Evolutionary conservation across 2,113 vertebrate genomes (phyloP), one percentile per base, ranked within the genome.

Genomic region (Anarrhichthys ocellatus): DNA sequence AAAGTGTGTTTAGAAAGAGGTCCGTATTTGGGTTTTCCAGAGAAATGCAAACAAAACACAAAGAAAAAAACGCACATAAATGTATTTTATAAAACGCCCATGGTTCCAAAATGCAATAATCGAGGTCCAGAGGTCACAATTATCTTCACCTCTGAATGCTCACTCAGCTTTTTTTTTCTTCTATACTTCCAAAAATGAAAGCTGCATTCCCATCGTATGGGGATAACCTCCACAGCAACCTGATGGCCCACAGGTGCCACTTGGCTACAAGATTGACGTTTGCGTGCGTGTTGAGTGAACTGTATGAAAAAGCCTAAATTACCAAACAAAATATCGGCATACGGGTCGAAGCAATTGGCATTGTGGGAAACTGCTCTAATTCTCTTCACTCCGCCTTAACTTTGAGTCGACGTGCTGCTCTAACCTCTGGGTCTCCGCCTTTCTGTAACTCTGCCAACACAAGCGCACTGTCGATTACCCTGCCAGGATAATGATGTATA

Each of bases 401-500:
- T 76, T 48, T 38, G 71, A 54, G 34, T 61, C 29, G 10, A 59
- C 6, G 58, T 52, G 54, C 70, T 62, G 59, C 73, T 80, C 2
- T 20, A 48, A 56, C 29, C 79, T 88, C 71, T 5, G 36, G 0
- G 10, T 71, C 5, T 67, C 61, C 2, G 1, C 34, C 29, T 44
- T 52, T 70, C 74, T 76, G 52, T 48, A 17, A 50, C 50, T 27
- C 62, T 71, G 56, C 71, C 70, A 79, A 34, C 27, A 17, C 42
- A 34, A 81, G 38, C 8, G 24, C 69, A 32, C 71, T 68, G 73
- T 24, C 17, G 32, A 76, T 82, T 84, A 82, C 14, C 44, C 75
- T 86, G 68, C 79, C 58, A 50, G 5, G 50, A 80, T 89, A 87
- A 92, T 90, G 34, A 88, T 59, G 38, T 67, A 61, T 83, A 71